Percentiles rank a stretch among this genome's conserved stretches.
These are phyloP conservation scores for Caenorhabditis wallacei DNA, from an alignment of 2,888 invertebrate genomes.

Conservation along the genomic window DNA sequence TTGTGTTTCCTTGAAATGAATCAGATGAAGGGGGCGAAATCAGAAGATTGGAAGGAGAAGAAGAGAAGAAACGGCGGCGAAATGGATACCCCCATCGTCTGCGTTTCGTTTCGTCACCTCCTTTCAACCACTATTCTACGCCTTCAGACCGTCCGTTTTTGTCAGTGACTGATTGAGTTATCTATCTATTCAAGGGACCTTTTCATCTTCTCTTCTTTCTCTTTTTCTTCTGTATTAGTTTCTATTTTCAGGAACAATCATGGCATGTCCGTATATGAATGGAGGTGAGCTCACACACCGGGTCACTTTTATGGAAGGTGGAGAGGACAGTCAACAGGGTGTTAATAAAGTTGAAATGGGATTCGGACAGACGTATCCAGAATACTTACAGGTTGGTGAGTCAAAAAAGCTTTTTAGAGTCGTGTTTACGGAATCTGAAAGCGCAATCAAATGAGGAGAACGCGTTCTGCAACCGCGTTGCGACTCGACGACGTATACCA, in stretches of 20 bases:
- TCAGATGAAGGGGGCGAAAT: too few relatives aligned
- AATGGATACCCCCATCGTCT: constrained; percentile 50
- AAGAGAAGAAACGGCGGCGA: constrained; percentile 50
- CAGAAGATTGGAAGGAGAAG: too few relatives aligned
- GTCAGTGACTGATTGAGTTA: constrained; percentile 19
- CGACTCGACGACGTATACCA: too few relatives aligned
- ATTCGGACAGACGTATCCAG: constrained; percentile 91
- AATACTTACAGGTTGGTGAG: constrained; percentile 88
- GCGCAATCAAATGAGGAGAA: too few relatives aligned
- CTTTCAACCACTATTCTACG: constrained; percentile 24
- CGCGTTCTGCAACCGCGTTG: too few relatives aligned
- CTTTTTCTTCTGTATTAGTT: background rate
- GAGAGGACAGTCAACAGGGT: constrained; percentile 74
- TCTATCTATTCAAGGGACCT: background rate
- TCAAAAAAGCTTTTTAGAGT: too few relatives aligned
- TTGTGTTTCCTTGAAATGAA: constrained; percentile 58
- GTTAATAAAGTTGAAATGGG: constrained; percentile 80
- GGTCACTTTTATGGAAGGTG: constrained; percentile 66
- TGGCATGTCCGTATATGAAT: constrained; percentile 69
- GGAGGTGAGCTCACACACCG: constrained; percentile 42
- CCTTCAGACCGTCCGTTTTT: constrained; percentile 48
- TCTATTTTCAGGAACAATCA: constrained; percentile 7
- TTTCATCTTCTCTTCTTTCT: background rate
- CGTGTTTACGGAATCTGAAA: too few relatives aligned
- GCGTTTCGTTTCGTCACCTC: constrained; percentile 25